Evolutionary conservation across 1,140 invertebrate species (phyloP).

Genomic region (Drosophila willistoni): DNA sequence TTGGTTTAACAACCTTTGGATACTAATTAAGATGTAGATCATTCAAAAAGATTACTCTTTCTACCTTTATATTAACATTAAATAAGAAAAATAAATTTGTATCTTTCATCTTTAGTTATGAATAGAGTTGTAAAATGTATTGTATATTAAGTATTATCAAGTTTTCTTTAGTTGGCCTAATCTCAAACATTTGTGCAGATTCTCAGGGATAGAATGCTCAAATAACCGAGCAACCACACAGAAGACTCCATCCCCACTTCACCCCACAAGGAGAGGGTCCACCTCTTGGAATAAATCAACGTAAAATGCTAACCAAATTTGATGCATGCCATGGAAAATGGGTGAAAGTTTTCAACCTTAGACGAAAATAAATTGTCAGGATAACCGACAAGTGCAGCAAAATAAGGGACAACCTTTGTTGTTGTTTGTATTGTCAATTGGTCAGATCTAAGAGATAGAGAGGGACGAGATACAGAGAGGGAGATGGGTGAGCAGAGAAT

Average conservation of each 20-base stretch:
- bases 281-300: constrained; percentile 8
- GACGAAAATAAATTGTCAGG: constrained; percentile 58
- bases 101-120: constrained; percentile 3
- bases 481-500: too few relatives aligned
- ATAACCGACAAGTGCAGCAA: constrained; percentile 65
- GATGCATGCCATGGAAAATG: constrained; percentile 26
- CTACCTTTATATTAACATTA: neutral
- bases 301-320: constrained; percentile 1
- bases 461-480: neutral
- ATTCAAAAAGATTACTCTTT: neutral
- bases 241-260: too few relatives aligned
- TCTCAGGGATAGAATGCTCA: constrained; percentile 29
- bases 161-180: constrained; percentile 19
- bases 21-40: neutral
- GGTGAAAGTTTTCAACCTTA: constrained; percentile 19
- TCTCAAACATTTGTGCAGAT: constrained; percentile 42
- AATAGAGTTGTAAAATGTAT: constrained; percentile 26
- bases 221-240: neutral
- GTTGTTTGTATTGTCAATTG: neutral
- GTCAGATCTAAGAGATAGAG: neutral
- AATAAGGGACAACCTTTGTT: constrained; percentile 43
- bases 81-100: neutral
- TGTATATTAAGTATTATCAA: constrained; percentile 25
- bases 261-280: neutral
- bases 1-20: too few relatives aligned